Percentiles rank a stretch among this genome's conserved stretches.
These are phyloP conservation scores for Meiosimyza platycephala DNA, from an alignment of 2,888 invertebrate species.

Conservation along the genomic window DNA sequence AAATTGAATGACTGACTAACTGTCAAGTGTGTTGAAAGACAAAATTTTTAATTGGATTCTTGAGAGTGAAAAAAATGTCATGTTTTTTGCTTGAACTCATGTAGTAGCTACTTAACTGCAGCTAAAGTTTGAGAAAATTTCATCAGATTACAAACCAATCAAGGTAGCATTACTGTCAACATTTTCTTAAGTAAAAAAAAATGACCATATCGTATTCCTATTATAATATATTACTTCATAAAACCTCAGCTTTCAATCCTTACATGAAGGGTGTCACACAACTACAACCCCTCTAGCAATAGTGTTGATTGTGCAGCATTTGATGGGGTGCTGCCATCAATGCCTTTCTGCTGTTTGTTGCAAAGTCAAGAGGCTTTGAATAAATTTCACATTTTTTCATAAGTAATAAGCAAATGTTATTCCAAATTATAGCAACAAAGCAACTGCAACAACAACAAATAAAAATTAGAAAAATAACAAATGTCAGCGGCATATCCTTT, in stretches of 20 bases:
- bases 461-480: neutral
- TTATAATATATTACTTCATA: too few species aligned
- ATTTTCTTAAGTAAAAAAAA: too few species aligned
- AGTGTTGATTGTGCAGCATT: neutral
- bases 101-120: too few species aligned
- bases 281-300: neutral
- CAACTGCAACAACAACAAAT: neutral
- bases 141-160: too few species aligned
- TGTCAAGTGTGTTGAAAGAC: neutral
- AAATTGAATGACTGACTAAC: slow-evolving; percentile 28
- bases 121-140: too few species aligned
- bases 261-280: too few species aligned
- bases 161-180: too few species aligned
- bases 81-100: too few species aligned
- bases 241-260: too few species aligned
- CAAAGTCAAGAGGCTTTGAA: slow-evolving; percentile 63
- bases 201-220: too few species aligned
- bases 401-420: slow-evolving; percentile 41
- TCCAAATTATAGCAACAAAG: slow-evolving; percentile 7
- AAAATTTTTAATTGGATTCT: too few species aligned
- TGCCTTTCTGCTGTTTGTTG: slow-evolving; percentile 12
- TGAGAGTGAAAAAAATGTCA: too few species aligned
- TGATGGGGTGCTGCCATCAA: neutral
- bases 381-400: slow-evolving; percentile 55
- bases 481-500: slow-evolving; percentile 18